Evolutionary conservation across 2,888 invertebrate species (phyloP), one percentile per base, ranked within the genome.

Genomic region (Pristionchus maxplancki): DNA sequence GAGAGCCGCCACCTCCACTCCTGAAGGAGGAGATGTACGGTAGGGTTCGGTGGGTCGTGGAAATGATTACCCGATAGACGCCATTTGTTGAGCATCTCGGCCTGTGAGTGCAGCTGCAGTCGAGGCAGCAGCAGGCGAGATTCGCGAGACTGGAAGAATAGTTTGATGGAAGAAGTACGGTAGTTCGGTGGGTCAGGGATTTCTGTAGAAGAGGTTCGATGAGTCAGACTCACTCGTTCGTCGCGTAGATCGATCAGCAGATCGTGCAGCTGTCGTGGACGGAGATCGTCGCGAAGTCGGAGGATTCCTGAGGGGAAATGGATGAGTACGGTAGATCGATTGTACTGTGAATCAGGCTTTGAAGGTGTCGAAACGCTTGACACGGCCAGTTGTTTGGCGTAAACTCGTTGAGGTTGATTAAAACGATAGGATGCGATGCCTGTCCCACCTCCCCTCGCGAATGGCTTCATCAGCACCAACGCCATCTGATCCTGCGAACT

Each of bases 71-170:
- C 82, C 37, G 82, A 83, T 2, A 34, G 31, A 8, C 24, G 11
- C 85, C 85, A 85, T 44, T 85, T 85, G 62, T 24, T 85, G 62
- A 64, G n/a, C 64, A 85, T 64, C 17, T 85, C 85, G 17, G 62
- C 85, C 17, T 85, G 40, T 0, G 85, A 85, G 31, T 85, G 85
- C 17, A 85, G 40, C 40, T 85, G 62, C 28, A 85, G n/a, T 20
- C 24, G 37, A 9, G 85, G 85, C 37, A 85, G 58, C 13, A 85
- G 64, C 13, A 85, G 37, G 4, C 64, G 85, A 28, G 9, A 48
- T 13, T 85, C 85, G 28, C 44, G 85, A 40, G 44, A 40, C 85
- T 85, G 64, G 6, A 78, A 50, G 50, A 2, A 48, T 13, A 11
- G 50, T 50, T 17, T 50, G 50, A 13, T 50, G 50, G 13, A 17